Base-by-base conservation (phyloP, 23 tunicate genomes). In the Ascidia mentula region DNA sequence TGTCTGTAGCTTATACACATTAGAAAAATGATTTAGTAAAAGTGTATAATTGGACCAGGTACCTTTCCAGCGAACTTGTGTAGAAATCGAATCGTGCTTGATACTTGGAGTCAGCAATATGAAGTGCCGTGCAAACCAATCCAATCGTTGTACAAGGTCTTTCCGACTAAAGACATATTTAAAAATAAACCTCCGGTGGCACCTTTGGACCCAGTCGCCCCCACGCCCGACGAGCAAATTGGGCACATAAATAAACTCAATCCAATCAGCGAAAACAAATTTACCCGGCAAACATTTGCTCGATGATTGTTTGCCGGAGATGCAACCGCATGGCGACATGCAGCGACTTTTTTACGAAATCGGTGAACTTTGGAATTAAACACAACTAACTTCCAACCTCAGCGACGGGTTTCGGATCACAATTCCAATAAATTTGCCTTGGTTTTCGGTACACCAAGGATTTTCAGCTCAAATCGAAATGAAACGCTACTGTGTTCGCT, bases 31-130 rank as follows among this genome's bases (percentile, higher is more conserved):
- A n/a, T n/a, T n/a, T n/a, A n/a, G n/a, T n/a, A n/a, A n/a, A n/a
- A n/a, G n/a, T n/a, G n/a, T n/a, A n/a, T n/a, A n/a, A n/a, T n/a
- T n/a, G n/a, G n/a, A n/a, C n/a, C n/a, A n/a, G n/a, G 72, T 32
- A 93, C 98, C 90, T 93, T 84, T 93, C 98, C 72, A 93, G 73
- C 1, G 98, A 93, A 38, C 84, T 87, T 36, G 72, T 83, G 76
- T 88, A 93, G 79, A 89, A 89, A 40, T 84, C 83, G 72, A 93
- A 88, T 39, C 84, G 53, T 22, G 92, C 98, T 59, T 80, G 59
- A 78, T 89, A 95, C 31, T 89, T 80, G 3, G 92, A 77, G 60
- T 95, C 99, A 34, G 99, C 93, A 45, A 95, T 95, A 46, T 90
- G 99, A 36, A 95, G 80, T 9, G 96, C 90, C 5, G 96, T 81